Conservation (phyloP, 2,888 invertebrate species). For the Cryptocephalus moraei region DNA sequence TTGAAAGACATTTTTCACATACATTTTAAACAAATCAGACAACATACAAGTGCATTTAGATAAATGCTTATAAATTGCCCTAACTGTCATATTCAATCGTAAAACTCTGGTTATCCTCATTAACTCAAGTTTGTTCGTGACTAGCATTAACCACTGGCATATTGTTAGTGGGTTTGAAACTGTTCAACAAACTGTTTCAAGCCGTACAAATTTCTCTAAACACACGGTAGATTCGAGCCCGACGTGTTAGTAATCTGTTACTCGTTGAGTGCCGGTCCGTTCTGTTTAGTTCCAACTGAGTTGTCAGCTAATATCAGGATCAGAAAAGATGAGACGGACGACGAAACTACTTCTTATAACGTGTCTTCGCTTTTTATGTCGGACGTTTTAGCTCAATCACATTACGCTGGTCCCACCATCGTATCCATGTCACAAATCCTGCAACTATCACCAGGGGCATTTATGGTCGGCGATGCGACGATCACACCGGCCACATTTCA, state of each 20-base stretch:
- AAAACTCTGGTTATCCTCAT: too few species aligned
- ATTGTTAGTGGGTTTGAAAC: too few species aligned
- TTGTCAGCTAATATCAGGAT: constrained; percentile 12
- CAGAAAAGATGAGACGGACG: constrained; percentile 7
- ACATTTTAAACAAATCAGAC: too few species aligned
- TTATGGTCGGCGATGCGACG: constrained; percentile 24
- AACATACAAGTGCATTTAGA: too few species aligned
- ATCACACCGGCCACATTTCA: constrained; percentile 10
- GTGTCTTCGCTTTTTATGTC: constrained; percentile 8
- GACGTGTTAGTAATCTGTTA: constrained; percentile 1
- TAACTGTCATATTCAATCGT: too few species aligned
- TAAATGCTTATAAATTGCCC: too few species aligned
- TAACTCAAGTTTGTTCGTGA: too few species aligned
- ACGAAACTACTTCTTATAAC: constrained; percentile 8
- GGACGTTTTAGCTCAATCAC: constrained; percentile 24
- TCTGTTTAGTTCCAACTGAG: constrained; percentile 11
- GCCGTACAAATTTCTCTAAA: too few species aligned
- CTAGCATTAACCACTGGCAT: too few species aligned
- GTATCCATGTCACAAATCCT: constrained; percentile 31
- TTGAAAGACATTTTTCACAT: too few species aligned
- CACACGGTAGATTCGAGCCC: too few species aligned
- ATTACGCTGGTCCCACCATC: constrained; percentile 29
- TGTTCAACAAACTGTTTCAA: too few species aligned
- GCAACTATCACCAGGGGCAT: constrained; percentile 21
- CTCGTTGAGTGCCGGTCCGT: constrained; percentile 6